Conservation (phyloP, 2,888 invertebrate species). For the Philaethria dido region DNA sequence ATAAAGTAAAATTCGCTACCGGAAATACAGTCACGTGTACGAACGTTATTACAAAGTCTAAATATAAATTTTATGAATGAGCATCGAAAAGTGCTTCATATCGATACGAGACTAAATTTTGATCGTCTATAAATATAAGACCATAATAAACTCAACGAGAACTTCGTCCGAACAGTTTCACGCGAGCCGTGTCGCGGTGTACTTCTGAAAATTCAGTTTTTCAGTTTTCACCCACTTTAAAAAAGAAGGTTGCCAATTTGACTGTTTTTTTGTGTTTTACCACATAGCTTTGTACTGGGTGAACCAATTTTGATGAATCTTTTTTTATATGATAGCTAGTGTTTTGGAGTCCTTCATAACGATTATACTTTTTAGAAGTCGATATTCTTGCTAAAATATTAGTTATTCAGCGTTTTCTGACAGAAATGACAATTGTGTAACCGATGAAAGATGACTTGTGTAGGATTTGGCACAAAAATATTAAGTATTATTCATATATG, state of each 20-base stretch:
- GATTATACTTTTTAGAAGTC: no score
- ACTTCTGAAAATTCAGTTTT: conserved; percentile 42
- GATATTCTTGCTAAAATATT: no score
- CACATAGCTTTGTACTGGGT: no score
- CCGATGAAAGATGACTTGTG: conserved; percentile 29
- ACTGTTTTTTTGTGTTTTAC: no score
- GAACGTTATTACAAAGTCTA: conserved; percentile 26
- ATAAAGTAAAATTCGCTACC: neutral
- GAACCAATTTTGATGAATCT: no score
- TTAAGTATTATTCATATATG: conserved; percentile 18
- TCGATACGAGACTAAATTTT: conserved; percentile 47
- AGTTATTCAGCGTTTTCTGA: no score
- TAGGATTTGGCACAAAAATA: conserved; percentile 32
- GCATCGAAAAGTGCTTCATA: conserved; percentile 41
- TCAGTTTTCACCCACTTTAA: conserved; percentile 28
- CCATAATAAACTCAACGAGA: conserved; percentile 56
- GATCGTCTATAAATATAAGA: conserved; percentile 69
- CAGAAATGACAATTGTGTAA: conserved; percentile 31
- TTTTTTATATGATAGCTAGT: conserved; percentile 41
- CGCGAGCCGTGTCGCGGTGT: conserved; percentile 61
- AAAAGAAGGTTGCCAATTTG: no score
- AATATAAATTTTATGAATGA: conserved; percentile 40
- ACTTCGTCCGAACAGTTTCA: conserved; percentile 59
- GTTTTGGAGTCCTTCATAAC: no score
- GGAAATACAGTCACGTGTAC: conserved; percentile 19